Conservation (phyloP, 1,140 invertebrate species). For the Leptinotarsa lineolata region DNA sequence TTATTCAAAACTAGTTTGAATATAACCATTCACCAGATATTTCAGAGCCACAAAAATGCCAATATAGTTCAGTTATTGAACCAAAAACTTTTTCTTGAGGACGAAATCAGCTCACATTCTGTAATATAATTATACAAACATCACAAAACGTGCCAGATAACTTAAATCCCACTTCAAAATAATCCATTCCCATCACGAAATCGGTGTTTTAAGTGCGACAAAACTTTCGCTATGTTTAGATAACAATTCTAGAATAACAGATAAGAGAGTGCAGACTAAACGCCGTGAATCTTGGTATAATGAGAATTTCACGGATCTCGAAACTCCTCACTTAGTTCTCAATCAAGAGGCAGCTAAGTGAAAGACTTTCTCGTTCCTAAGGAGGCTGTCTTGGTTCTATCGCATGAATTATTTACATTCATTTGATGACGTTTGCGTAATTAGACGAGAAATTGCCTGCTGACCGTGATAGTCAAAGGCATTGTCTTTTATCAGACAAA, state of each 20-base stretch:
- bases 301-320: neutral
- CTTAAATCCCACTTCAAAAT: neutral
- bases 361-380: neutral
- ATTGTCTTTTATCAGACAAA: no score
- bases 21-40: no score
- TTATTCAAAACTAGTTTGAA: no score
- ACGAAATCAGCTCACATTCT: no score
- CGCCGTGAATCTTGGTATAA: neutral
- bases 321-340: conserved; percentile 1
- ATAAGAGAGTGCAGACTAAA: conserved; percentile 6
- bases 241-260: conserved; percentile 17
- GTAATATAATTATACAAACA: neutral
- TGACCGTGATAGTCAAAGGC: no score
- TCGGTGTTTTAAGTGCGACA: conserved; percentile 1
- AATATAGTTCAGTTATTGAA: no score
- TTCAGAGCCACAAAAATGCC: no score
- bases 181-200: conserved; percentile 10
- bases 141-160: neutral
- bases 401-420: neutral
- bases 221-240: neutral
- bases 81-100: no score
- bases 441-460: no score
- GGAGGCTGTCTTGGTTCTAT: neutral
- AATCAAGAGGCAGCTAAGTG: neutral
- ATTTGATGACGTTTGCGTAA: neutral